Conservation (phyloP, 1,140 invertebrate genomes). For the Pararge aegeria region DNA sequence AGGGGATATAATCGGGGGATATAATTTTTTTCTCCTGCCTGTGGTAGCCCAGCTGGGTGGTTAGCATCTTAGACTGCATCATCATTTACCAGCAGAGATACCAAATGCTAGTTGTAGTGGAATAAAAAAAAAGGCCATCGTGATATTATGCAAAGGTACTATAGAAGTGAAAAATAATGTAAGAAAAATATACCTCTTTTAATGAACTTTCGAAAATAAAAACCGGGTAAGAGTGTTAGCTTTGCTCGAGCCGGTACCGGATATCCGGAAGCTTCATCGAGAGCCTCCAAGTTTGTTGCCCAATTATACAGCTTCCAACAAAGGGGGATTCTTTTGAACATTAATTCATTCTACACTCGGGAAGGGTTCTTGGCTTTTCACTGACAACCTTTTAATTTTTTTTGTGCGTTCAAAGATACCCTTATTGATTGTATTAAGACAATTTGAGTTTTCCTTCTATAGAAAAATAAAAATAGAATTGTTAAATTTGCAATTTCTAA, state of each 20-base stretch:
- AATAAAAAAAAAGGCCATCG: no score
- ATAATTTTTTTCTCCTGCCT: no score
- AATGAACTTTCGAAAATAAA: constrained; percentile 9
- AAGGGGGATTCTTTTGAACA: constrained; percentile 21
- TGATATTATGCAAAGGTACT: no score
- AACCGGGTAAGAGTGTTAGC: constrained; percentile 13
- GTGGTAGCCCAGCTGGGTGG: no score
- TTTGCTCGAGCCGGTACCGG: constrained; percentile 29
- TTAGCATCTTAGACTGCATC: no score
- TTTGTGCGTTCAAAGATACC: neutral
- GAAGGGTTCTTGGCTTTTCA: constrained; percentile 14
- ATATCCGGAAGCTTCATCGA: constrained; percentile 39
- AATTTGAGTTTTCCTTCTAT: neutral
- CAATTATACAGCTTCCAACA: constrained; percentile 38
- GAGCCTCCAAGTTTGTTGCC: constrained; percentile 35
- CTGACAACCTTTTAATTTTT: constrained; percentile 6
- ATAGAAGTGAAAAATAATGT: no score
- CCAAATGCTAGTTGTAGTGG: no score
- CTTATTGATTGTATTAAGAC: neutral
- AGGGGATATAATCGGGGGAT: no score
- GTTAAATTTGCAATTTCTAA: no score
- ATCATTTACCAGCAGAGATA: no score
- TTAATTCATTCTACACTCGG: constrained; percentile 14
- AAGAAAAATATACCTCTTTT: neutral
- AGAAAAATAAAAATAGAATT: neutral